phyloP scores from a whole-genome alignment of 2,113 vertebrate species.

The Microcebus tavaratra region DNA sequence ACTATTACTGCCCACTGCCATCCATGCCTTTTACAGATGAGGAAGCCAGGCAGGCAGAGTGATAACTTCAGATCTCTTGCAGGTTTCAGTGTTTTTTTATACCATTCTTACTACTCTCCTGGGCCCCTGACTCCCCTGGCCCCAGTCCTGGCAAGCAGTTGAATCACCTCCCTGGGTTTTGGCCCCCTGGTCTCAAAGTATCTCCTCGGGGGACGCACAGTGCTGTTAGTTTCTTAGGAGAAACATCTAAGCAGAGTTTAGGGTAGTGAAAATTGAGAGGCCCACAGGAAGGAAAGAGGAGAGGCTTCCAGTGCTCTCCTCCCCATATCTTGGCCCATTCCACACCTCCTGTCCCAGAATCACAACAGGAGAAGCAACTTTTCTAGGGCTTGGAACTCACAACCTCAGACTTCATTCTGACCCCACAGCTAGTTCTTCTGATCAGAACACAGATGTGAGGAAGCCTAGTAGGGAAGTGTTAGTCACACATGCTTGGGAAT shows the following conservation, averaged over 20 bases:
- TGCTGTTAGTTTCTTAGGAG: constrained; percentile 21
- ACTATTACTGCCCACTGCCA: not conserved
- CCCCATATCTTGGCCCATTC: not conserved
- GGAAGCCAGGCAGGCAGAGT: constrained; percentile 2
- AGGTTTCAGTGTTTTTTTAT: not conserved
- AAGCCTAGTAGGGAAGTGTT: not conserved
- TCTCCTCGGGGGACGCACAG: not conserved
- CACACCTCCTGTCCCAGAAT: not conserved
- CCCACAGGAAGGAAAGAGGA: not conserved
- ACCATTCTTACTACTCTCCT: constrained; percentile 5
- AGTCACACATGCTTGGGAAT: not conserved
- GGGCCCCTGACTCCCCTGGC: not conserved
- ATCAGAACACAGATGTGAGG: not conserved
- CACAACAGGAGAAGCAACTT: not conserved
- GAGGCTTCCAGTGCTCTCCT: not conserved
- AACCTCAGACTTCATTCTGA: not conserved
- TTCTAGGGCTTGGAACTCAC: not conserved
- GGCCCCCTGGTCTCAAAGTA: constrained; percentile 16
- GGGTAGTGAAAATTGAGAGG: constrained; percentile 42
- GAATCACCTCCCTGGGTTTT: constrained; percentile 15
- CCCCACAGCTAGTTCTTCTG: not conserved
- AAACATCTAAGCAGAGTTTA: constrained; percentile 54
- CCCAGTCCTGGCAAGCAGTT: not conserved
- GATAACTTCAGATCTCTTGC: not conserved
- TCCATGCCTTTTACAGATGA: not conserved